Evolutionary conservation across 2,113 vertebrate genomes (phyloP).

Genomic region (Antechinus flavipes): DNA sequence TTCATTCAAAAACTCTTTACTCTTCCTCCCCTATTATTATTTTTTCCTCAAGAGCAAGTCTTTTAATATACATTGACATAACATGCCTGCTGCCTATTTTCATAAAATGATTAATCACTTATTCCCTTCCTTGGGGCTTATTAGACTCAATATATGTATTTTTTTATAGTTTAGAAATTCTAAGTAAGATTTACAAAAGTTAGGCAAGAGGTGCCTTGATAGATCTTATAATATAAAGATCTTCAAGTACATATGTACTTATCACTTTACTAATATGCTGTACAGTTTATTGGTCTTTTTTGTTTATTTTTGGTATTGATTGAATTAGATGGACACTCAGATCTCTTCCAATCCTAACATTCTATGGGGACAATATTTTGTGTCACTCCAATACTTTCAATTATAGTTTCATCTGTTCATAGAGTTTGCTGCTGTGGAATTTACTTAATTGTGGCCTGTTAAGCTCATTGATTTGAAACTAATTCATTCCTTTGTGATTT

Average conservation of each 20-base stretch:
- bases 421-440: background rate
- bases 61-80: background rate
- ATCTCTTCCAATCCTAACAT: background rate
- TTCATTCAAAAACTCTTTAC: background rate
- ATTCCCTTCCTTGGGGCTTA: no score
- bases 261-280: background rate
- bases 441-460: background rate
- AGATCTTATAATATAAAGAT: no score
- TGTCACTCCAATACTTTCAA: background rate
- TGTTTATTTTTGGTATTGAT: background rate
- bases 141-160: no score
- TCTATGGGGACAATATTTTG: background rate
- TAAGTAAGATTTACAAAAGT: background rate
- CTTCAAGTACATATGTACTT: no score
- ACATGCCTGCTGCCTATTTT: background rate
- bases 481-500: background rate
- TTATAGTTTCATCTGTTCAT: background rate
- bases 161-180: no score
- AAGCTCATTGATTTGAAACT: background rate
- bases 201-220: background rate
- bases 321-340: background rate
- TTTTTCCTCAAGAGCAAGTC: background rate
- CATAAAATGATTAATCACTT: no score
- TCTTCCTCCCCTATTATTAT: background rate
- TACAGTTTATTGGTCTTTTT: background rate